A percentile compares a stretch with the other conserved stretches of the same genome.
Evolutionary conservation across 2,888 invertebrate genomes (phyloP).

Genomic region (Nebria salina): DNA sequence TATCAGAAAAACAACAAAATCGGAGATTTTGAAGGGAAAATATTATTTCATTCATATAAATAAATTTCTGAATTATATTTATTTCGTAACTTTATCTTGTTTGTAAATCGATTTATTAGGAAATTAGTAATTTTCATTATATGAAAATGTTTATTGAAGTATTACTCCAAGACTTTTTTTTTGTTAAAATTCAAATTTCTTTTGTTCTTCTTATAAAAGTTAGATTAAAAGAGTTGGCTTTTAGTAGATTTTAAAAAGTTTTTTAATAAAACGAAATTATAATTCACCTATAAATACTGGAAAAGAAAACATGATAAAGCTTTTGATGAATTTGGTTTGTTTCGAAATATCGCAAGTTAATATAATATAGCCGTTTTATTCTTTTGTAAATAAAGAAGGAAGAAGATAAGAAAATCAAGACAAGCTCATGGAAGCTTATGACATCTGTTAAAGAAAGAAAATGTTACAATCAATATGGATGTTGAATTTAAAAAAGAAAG

Average conservation of each 20-base stretch:
- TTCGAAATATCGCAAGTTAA: not conserved
- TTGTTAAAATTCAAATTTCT: conserved; percentile 16
- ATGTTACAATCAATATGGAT: not conserved
- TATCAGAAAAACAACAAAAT: no score
- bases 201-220: conserved; percentile 32
- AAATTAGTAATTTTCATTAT: not conserved
- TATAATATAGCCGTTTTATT: not conserved
- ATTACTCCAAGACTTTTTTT: not conserved
- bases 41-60: no score
- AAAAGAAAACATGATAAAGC: conserved; percentile 34
- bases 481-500: not conserved
- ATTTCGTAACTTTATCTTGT: no score
- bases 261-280: conserved; percentile 40
- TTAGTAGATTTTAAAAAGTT: conserved; percentile 36
- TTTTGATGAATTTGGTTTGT: conserved; percentile 30
- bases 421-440: not conserved
- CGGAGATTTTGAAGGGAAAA: no score
- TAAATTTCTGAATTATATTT: no score
- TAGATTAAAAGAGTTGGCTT: conserved; percentile 42
- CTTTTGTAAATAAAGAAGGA: no score
- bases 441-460: not conserved
- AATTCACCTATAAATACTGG: conserved; percentile 30
- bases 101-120: not conserved
- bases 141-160: not conserved
- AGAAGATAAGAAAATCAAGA: not conserved